These are phyloP conservation scores for Sakesphorus luctuosus DNA, from an alignment of 2,113 vertebrate species.

Conservation along the genomic window DNA sequence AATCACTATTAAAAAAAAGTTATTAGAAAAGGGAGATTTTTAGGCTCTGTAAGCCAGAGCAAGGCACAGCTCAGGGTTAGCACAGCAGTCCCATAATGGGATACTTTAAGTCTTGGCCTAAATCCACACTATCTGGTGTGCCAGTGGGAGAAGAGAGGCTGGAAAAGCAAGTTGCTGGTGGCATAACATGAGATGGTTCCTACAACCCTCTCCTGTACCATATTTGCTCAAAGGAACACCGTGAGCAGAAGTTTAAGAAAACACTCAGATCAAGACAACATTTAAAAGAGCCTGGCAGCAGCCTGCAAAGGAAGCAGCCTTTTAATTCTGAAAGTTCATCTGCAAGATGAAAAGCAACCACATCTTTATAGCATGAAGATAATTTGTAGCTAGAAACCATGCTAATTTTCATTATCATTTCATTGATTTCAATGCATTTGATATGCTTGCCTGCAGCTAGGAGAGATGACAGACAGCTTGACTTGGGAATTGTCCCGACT, in stretches of 20 bases:
- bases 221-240: neutral
- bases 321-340: conserved; percentile 32
- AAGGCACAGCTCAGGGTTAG: neutral
- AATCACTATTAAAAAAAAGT: neutral
- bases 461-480: neutral
- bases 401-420: conserved; percentile 5
- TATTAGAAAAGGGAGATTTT: neutral
- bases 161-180: neutral
- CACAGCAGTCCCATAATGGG: neutral
- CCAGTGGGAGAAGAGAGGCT: neutral
- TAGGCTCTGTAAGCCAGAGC: neutral
- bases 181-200: neutral
- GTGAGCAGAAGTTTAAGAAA: neutral
- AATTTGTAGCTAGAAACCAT: conserved; percentile 31
- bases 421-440: conserved; percentile 17
- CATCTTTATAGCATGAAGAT: neutral
- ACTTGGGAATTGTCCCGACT: neutral
- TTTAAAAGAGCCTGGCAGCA: neutral
- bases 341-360: conserved; percentile 14
- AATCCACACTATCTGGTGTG: neutral
- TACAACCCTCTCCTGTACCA: neutral
- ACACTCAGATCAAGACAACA: neutral
- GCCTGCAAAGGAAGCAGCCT: neutral
- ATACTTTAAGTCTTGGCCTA: neutral
- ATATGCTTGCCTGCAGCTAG: conserved; percentile 20